Evolutionary conservation across 2,797 vertebrate species (phyloP).

Genomic region (Carapus acus): DNA sequence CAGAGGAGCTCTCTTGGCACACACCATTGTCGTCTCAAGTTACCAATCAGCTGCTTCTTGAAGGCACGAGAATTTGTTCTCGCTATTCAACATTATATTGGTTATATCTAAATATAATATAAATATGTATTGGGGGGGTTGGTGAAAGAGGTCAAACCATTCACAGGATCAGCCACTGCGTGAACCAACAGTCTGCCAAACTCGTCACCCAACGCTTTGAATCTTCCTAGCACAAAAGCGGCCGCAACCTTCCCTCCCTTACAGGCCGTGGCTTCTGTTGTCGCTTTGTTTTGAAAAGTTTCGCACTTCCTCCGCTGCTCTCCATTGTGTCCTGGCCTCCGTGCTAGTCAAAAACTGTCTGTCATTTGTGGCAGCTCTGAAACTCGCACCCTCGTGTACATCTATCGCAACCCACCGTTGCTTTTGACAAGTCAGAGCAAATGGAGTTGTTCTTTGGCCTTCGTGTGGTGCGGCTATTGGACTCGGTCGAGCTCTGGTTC

Average conservation of each 20-base stretch:
- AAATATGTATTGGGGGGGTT: constrained; percentile 29
- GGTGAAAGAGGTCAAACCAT: constrained; percentile 8
- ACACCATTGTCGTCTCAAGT: no score
- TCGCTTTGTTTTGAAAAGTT: constrained; percentile 12
- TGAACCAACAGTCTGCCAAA: constrained; percentile 17
- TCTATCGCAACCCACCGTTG: constrained; percentile 38
- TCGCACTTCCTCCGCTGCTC: constrained; percentile 15
- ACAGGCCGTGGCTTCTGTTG: constrained; percentile 15
- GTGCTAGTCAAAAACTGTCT: constrained; percentile 23
- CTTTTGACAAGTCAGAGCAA: constrained; percentile 43
- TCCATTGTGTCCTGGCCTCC: constrained; percentile 20
- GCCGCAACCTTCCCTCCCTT: constrained; percentile 15
- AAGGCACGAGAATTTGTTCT: no score
- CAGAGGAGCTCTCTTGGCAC: no score
- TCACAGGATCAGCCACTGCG: constrained; percentile 5
- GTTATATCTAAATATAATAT: no score
- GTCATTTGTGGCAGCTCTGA: constrained; percentile 6
- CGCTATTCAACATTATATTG: no score
- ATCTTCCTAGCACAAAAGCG: constrained; percentile 12
- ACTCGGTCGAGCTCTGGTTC: constrained; percentile 34
- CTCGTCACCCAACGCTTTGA: constrained; percentile 9
- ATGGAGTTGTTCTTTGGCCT: constrained; percentile 45
- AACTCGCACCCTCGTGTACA: constrained; percentile 24
- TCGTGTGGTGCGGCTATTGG: constrained; percentile 35
- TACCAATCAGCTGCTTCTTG: no score